Evolutionary conservation across 2,888 invertebrate species (phyloP).

Genomic region (Heliconius sara): DNA sequence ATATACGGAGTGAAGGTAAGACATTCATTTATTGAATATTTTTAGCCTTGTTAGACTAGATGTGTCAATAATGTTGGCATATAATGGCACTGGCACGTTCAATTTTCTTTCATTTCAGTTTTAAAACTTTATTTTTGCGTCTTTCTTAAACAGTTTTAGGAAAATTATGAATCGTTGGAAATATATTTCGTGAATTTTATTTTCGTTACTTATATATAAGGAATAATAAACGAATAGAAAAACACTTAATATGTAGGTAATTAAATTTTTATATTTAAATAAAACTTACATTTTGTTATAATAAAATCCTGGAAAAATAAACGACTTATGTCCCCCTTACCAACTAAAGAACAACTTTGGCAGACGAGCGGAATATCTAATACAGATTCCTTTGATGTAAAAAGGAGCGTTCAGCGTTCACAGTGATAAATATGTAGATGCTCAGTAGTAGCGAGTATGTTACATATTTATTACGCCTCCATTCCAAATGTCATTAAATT

Average conservation of each 20-base stretch:
- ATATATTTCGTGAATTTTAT: not conserved
- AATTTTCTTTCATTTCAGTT: constrained; percentile 10
- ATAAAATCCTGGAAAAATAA: constrained; percentile 4
- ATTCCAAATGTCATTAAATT: constrained; percentile 25
- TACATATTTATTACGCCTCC: constrained; percentile 22
- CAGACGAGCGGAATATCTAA: constrained; percentile 38
- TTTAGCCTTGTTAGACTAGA: constrained; percentile 54
- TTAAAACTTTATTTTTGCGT: not conserved
- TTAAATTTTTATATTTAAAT: not conserved
- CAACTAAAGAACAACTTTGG: constrained; percentile 32
- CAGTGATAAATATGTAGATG: constrained; percentile 24
- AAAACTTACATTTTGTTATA: not conserved
- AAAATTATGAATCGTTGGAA: not conserved
- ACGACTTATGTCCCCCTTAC: constrained; percentile 17
- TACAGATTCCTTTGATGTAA: constrained; percentile 40
- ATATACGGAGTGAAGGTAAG: constrained; percentile 49
- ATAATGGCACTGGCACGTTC: constrained; percentile 37
- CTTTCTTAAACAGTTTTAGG: not conserved
- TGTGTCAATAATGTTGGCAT: constrained; percentile 59
- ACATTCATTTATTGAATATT: constrained; percentile 65
- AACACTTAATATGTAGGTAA: not conserved
- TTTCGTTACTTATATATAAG: not conserved
- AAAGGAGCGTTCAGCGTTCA: constrained; percentile 31
- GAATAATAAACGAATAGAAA: not conserved
- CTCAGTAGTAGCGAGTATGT: constrained; percentile 18